Evolutionary conservation across 2,113 vertebrate species (phyloP).

Genomic region (Leptobrachium leishanense): DNA sequence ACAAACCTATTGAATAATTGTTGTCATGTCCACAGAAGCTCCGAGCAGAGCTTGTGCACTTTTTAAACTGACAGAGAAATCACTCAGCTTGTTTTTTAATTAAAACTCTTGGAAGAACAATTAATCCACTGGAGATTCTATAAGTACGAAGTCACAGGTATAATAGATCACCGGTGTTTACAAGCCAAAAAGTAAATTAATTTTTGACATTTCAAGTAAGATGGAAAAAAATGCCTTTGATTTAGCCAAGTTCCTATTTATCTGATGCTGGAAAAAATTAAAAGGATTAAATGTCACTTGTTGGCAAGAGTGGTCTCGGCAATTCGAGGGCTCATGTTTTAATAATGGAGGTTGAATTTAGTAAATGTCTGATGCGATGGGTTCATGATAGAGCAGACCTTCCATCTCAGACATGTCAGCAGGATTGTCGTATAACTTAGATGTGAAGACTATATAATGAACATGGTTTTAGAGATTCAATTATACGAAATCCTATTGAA

Average conservation of each 20-base stretch:
- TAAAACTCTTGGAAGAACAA: constrained; percentile 62
- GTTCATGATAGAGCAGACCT: constrained; percentile 24
- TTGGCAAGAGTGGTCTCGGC: constrained; percentile 44
- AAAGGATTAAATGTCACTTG: constrained; percentile 48
- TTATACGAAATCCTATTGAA: background rate
- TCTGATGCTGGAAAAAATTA: constrained; percentile 51
- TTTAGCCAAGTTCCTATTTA: constrained; percentile 53
- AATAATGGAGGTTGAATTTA: constrained; percentile 43
- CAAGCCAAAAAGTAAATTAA: constrained; percentile 54
- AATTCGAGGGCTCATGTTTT: constrained; percentile 50
- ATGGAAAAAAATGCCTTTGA: constrained; percentile 35
- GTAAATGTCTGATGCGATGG: constrained; percentile 26
- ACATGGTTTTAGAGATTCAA: background rate
- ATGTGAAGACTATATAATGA: background rate
- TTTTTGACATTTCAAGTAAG: constrained; percentile 56
- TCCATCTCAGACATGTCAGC: background rate
- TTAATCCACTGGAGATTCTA: constrained; percentile 56
- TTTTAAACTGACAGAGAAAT: constrained; percentile 57
- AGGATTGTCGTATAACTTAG: background rate
- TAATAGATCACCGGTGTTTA: constrained; percentile 49
- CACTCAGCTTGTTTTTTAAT: constrained; percentile 60
- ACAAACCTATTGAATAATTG: background rate
- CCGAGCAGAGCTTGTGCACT: constrained; percentile 1
- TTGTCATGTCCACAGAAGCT: background rate
- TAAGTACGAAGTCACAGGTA: constrained; percentile 44